phyloP scores from a whole-genome alignment of 2,797 vertebrate species.

The Gymnothorax javanicus region DNA sequence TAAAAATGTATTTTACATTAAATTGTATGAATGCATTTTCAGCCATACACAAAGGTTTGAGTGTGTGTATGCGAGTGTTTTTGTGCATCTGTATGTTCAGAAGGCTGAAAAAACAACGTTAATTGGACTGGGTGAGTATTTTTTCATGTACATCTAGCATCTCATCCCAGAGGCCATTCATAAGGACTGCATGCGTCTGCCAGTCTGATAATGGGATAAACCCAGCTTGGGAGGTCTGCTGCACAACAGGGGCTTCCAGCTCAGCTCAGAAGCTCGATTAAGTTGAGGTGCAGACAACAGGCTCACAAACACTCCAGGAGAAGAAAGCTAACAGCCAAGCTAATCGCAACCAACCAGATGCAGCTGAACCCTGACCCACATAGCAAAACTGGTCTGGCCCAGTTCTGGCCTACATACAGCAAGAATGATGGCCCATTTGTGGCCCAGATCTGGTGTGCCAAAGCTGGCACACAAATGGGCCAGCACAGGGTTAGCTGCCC shows the following conservation, averaged over 20 bases:
- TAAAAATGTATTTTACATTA: too few relatives aligned
- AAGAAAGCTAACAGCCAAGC: background rate
- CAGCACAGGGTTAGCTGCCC: too few relatives aligned
- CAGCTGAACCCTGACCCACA: background rate
- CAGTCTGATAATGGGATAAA: constrained; percentile 1
- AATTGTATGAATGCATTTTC: too few relatives aligned
- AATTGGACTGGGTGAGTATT: background rate
- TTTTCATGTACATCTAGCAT: background rate
- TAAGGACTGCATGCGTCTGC: background rate
- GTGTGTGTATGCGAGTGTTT: background rate
- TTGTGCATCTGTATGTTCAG: background rate
- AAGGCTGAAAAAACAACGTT: background rate
- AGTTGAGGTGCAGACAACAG: background rate
- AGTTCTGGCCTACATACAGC: too few relatives aligned
- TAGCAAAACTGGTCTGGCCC: background rate
- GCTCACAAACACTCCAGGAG: background rate
- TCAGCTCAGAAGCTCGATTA: background rate
- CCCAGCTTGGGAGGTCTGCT: background rate
- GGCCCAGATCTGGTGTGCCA: too few relatives aligned
- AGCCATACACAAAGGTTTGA: too few relatives aligned
- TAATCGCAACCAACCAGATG: background rate
- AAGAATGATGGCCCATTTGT: too few relatives aligned
- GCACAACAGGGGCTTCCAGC: background rate
- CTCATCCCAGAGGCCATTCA: background rate
- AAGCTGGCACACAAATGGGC: too few relatives aligned